Conservation (phyloP, 2,797 vertebrate genomes). For the Coregonus suidteri region DNA sequence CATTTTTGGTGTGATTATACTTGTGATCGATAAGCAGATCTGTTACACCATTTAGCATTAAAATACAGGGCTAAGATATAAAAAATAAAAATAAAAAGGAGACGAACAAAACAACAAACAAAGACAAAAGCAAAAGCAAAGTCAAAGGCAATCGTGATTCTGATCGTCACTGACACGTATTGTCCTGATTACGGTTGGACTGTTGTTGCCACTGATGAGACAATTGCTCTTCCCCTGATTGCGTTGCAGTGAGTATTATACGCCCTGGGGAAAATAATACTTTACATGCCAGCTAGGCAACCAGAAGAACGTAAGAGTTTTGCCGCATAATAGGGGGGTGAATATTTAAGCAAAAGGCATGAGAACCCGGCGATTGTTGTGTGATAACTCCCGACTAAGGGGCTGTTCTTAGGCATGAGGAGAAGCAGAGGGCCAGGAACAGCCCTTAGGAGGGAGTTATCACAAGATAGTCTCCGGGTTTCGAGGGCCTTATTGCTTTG, state of each 20-base stretch:
- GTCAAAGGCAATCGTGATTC: slow-evolving; percentile 22
- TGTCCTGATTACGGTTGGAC: slow-evolving; percentile 56
- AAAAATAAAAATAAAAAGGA: slow-evolving; percentile 5
- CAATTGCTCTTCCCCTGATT: slow-evolving; percentile 56
- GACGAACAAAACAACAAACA: too few relatives aligned
- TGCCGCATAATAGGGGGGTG: too few relatives aligned
- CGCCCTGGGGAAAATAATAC: slow-evolving; percentile 25
- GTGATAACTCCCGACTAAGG: too few relatives aligned
- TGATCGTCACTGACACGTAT: slow-evolving; percentile 50
- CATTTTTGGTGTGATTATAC: too few relatives aligned
- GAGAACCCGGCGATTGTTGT: too few relatives aligned
- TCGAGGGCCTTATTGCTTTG: too few relatives aligned
- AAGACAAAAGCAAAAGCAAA: slow-evolving; percentile 15
- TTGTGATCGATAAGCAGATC: not conserved
- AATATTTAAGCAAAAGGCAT: not conserved
- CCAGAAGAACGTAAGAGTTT: not conserved
- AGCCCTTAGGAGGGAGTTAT: too few relatives aligned
- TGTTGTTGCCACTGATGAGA: slow-evolving; percentile 48
- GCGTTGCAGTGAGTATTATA: slow-evolving; percentile 34
- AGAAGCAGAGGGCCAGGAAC: too few relatives aligned
- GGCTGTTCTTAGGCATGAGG: too few relatives aligned
- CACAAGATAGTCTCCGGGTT: too few relatives aligned
- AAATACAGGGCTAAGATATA: slow-evolving; percentile 17
- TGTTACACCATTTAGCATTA: not conserved
- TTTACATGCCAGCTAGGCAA: slow-evolving; percentile 18